Evolutionary conservation across 64 coral and sea anemone genomes (phyloP).

Genomic region (Orbicella faveolata): DNA sequence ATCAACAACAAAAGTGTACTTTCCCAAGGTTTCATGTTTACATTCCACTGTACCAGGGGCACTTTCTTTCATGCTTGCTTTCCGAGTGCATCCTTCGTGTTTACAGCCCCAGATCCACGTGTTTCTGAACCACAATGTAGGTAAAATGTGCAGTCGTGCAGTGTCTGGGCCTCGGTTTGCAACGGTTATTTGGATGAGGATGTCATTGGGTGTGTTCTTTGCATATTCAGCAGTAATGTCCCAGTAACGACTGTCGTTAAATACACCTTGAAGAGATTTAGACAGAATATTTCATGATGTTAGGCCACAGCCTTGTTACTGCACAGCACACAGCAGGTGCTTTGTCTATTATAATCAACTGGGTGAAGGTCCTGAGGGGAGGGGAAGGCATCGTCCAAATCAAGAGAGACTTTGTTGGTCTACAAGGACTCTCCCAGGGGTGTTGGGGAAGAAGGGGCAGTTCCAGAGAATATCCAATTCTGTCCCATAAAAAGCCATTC

Average conservation of each 20-base stretch:
- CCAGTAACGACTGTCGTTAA: conserved; percentile 86
- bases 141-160: conserved; percentile 81
- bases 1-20: conserved; percentile 82
- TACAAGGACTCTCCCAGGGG: no score
- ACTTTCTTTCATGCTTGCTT: conserved; percentile 79
- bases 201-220: conserved; percentile 94
- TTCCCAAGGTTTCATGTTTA: conserved; percentile 83
- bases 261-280: conserved; percentile 59
- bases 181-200: conserved; percentile 89
- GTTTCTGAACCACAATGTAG: conserved; percentile 96
- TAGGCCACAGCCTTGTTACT: no score
- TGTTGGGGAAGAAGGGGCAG: no score
- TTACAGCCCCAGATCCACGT: conserved; percentile 99
- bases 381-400: no score
- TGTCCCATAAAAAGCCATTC: no score
- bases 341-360: no score
- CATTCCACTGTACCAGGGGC: conserved; percentile 48
- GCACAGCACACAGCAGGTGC: no score
- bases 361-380: no score
- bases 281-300: not conserved
- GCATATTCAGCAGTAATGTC: conserved; percentile 94
- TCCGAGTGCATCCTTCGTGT: conserved; percentile 91
- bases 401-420: no score
- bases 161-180: conserved; percentile 84
- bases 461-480: no score